phyloP scores from a whole-genome alignment of 2,888 invertebrate species.

The Metopia argyrocephala region DNA sequence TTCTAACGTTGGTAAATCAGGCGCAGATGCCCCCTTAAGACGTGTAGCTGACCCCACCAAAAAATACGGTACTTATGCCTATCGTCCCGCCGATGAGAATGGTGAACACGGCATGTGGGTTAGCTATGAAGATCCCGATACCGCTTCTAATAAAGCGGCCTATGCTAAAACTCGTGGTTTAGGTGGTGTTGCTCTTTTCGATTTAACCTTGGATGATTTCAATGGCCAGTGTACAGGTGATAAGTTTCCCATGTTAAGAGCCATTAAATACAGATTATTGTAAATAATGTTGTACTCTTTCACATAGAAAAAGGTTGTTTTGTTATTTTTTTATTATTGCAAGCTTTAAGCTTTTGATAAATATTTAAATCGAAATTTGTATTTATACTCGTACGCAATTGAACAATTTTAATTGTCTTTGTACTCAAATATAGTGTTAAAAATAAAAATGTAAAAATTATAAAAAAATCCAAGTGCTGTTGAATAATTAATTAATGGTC shows the following conservation, averaged over 20 bases:
- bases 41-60: constrained; percentile 90
- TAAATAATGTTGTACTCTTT: constrained; percentile 5
- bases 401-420: neutral
- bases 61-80: constrained; percentile 88
- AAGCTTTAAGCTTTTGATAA: constrained; percentile 17
- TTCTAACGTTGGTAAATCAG: constrained; percentile 80
- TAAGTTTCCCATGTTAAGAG: constrained; percentile 88
- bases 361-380: neutral
- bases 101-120: constrained; percentile 88
- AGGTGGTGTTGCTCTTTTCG: constrained; percentile 87
- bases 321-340: neutral
- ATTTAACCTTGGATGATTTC: constrained; percentile 89
- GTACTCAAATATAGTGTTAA: neutral
- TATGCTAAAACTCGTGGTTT: constrained; percentile 86
- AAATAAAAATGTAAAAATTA: no score
- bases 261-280: constrained; percentile 82
- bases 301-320: neutral
- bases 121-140: constrained; percentile 90
- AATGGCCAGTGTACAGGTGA: constrained; percentile 89
- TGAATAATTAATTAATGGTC: no score
- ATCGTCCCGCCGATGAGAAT: constrained; percentile 83
- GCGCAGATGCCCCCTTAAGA: constrained; percentile 82
- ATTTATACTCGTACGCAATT: neutral
- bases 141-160: constrained; percentile 87
- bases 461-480: no score